Conservation (phyloP, 2,113 vertebrate genomes). For the Aramus guarauna region DNA sequence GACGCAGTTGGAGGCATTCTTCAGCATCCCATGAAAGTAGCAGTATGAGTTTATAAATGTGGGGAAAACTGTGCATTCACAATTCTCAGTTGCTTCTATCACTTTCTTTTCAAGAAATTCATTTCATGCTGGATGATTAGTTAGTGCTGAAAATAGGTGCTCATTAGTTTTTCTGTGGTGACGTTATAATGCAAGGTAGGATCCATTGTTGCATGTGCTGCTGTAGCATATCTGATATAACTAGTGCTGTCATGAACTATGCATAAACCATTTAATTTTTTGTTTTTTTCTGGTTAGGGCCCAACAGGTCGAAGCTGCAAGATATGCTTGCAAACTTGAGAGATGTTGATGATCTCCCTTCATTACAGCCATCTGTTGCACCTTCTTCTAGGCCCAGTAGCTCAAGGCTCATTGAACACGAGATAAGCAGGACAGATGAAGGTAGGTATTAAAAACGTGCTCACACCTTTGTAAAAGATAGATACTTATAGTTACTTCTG, state of each 20-base stretch:
- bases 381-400: conserved; percentile 86
- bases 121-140: conserved; percentile 64
- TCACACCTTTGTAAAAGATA: background rate
- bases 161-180: conserved; percentile 48
- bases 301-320: conserved; percentile 97
- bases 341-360: conserved; percentile 92
- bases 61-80: background rate
- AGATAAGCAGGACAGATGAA: conserved; percentile 90
- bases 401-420: conserved; percentile 88
- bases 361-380: conserved; percentile 89
- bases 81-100: conserved; percentile 48
- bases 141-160: conserved; percentile 47
- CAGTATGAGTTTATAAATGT: conserved; percentile 7
- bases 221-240: conserved; percentile 13
- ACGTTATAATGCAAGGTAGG: conserved; percentile 13
- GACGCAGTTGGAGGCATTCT: conserved; percentile 35
- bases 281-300: conserved; percentile 77
- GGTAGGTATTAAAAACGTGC: conserved; percentile 66
- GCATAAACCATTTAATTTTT: conserved; percentile 42
- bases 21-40: conserved; percentile 45
- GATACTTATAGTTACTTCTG: background rate
- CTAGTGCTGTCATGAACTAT: background rate
- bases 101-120: conserved; percentile 61
- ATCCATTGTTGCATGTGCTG: conserved; percentile 54
- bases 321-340: conserved; percentile 98